Conservation (phyloP, 2,888 invertebrate species). For the Xanthia togata region DNA sequence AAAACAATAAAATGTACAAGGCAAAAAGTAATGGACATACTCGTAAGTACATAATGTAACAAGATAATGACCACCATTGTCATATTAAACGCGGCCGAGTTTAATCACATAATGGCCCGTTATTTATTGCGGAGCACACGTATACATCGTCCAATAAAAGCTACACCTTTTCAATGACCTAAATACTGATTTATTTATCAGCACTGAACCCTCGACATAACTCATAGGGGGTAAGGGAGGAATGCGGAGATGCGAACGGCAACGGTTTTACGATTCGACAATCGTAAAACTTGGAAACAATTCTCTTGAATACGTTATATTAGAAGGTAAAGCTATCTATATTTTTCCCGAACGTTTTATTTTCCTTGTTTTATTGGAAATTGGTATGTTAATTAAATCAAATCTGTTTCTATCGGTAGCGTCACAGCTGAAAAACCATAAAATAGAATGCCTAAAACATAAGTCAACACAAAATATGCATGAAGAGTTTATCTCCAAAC, state of each 20-base stretch:
- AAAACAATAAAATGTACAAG: slow-evolving; percentile 32
- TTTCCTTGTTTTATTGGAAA: slow-evolving; percentile 30
- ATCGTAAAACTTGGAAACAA: slow-evolving; percentile 78
- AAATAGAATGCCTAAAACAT: slow-evolving; percentile 7
- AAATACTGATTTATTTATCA: slow-evolving; percentile 81
- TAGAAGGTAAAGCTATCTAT: slow-evolving; percentile 63
- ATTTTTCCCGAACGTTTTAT: slow-evolving; percentile 54
- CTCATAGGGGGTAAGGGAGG: slow-evolving; percentile 69
- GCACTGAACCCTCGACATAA: slow-evolving; percentile 73
- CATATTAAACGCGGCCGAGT: slow-evolving; percentile 66
- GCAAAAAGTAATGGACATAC: slow-evolving; percentile 38
- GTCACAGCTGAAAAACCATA: not conserved
- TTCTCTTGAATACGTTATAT: slow-evolving; percentile 70
- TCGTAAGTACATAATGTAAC: slow-evolving; percentile 41
- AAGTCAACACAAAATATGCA: slow-evolving; percentile 3
- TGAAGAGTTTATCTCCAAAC: slow-evolving; percentile 18
- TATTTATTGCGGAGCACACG: slow-evolving; percentile 72
- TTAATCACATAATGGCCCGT: slow-evolving; percentile 74
- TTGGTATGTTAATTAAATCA: slow-evolving; percentile 37
- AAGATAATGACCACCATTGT: slow-evolving; percentile 65
- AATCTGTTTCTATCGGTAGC: not conserved
- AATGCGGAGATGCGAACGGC: slow-evolving; percentile 65
- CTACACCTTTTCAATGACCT: slow-evolving; percentile 76
- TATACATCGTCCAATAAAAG: slow-evolving; percentile 70
- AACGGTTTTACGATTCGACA: slow-evolving; percentile 75